Evolutionary conservation across 2,888 invertebrate genomes (phyloP).

Genomic region (Latheticus oryzae): DNA sequence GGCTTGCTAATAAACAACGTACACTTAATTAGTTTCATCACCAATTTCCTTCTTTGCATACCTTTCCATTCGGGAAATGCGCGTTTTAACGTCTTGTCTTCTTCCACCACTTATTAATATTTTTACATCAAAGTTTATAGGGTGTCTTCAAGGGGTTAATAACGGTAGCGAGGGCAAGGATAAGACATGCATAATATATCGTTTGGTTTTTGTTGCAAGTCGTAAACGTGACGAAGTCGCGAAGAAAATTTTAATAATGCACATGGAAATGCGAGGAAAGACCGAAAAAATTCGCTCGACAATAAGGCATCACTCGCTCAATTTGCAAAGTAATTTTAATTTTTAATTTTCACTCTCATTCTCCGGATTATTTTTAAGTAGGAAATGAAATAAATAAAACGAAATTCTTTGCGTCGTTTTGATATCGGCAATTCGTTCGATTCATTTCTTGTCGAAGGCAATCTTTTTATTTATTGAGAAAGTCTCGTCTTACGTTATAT

Average conservation of each 20-base stretch:
- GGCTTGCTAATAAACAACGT: conserved; percentile 52
- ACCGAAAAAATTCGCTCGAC: conserved; percentile 11
- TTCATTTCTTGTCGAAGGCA: too few species aligned
- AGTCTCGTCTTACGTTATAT: conserved; percentile 30
- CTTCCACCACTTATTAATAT: conserved; percentile 34
- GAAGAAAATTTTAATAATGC: conserved; percentile 56
- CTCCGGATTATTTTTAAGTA: too few species aligned
- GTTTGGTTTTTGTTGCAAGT: conserved; percentile 52
- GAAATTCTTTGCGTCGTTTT: too few species aligned
- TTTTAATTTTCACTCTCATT: too few species aligned
- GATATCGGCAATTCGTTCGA: too few species aligned
- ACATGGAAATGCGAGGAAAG: conserved; percentile 36
- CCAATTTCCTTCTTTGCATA: conserved; percentile 48
- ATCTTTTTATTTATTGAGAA: conserved; percentile 31
- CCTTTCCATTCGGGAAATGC: conserved; percentile 37
- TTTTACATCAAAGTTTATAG: conserved; percentile 34
- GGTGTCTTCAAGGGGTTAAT: conserved; percentile 35
- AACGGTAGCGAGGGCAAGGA: conserved; percentile 47
- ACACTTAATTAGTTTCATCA: conserved; percentile 53
- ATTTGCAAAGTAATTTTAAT: too few species aligned
- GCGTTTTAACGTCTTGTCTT: conserved; percentile 14
- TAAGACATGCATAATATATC: conserved; percentile 60
- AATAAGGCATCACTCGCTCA: too few species aligned
- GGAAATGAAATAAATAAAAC: too few species aligned
- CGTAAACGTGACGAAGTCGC: conserved; percentile 58